phyloP scores from a whole-genome alignment of 2,113 vertebrate species.

The Datnioides undecimradiatus region DNA sequence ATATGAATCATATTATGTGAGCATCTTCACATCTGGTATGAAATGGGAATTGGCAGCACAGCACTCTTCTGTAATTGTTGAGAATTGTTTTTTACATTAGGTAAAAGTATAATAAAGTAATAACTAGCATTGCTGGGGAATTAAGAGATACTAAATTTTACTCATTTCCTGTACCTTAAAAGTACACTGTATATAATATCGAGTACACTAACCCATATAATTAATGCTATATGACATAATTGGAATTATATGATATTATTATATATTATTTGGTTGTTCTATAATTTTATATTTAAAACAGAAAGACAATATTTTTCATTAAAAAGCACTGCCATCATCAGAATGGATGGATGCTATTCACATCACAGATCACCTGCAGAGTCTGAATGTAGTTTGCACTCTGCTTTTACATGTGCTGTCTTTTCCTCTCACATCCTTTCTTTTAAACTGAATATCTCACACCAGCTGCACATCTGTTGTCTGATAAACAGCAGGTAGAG shows the following conservation, averaged over 20 bases:
- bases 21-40: neutral
- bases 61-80: neutral
- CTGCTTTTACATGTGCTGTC: slow-evolving; percentile 1
- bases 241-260: neutral
- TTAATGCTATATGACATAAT: neutral
- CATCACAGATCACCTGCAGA: neutral
- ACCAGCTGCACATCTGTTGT: slow-evolving; percentile 1
- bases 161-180: neutral
- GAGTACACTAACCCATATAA: neutral
- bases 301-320: neutral
- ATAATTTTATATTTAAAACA: neutral
- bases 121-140: neutral
- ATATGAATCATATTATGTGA: neutral
- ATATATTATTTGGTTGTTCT: neutral
- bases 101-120: neutral
- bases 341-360: neutral
- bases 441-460: slow-evolving; percentile 19
- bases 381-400: neutral
- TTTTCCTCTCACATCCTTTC: neutral
- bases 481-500: slow-evolving; percentile 26
- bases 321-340: neutral
- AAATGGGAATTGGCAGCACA: too few species aligned
- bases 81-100: neutral
- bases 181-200: neutral
- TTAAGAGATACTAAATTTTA: neutral